Evolutionary conservation across 2,888 invertebrate species (phyloP).

Genomic region (Marasmarcha lunaedactyla): DNA sequence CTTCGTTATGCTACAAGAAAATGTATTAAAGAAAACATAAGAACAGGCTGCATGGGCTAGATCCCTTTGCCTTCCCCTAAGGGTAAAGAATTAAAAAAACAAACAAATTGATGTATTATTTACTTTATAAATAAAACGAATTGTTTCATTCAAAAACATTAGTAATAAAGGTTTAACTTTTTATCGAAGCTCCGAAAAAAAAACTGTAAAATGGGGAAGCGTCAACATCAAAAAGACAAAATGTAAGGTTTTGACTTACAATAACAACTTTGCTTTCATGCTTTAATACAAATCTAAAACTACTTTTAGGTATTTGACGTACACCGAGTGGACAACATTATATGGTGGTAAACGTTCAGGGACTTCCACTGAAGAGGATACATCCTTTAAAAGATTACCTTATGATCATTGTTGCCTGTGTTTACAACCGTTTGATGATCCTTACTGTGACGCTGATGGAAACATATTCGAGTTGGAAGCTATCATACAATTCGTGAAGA

Average conservation of each 20-base stretch:
- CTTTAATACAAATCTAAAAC: too few species aligned
- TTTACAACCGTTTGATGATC: constrained; percentile 91
- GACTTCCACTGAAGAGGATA: constrained; percentile 77
- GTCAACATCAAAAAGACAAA: constrained; percentile 95
- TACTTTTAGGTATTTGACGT: constrained; percentile 80
- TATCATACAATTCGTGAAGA: constrained; percentile 87
- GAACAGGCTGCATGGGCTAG: too few species aligned
- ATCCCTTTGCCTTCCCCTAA: too few species aligned
- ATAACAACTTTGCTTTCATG: too few species aligned
- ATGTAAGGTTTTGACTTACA: constrained; percentile 71
- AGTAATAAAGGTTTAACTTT: too few species aligned
- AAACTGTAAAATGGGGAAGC: constrained; percentile 94
- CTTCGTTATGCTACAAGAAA: too few species aligned
- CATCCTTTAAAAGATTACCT: constrained; percentile 90
- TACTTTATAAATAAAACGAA: too few species aligned
- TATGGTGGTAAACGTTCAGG: constrained; percentile 89
- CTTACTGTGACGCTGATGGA: constrained; percentile 91
- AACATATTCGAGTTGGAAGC: constrained; percentile 94
- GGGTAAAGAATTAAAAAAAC: too few species aligned
- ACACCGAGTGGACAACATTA: constrained; percentile 89
- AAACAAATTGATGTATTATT: too few species aligned
- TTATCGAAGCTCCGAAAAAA: too few species aligned
- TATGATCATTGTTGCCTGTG: constrained; percentile 93
- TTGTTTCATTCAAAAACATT: too few species aligned
- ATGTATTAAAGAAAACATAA: too few species aligned